Evolutionary conservation across 2,797 vertebrate genomes (phyloP).

Genomic region (Acipenser transmontanus): DNA sequence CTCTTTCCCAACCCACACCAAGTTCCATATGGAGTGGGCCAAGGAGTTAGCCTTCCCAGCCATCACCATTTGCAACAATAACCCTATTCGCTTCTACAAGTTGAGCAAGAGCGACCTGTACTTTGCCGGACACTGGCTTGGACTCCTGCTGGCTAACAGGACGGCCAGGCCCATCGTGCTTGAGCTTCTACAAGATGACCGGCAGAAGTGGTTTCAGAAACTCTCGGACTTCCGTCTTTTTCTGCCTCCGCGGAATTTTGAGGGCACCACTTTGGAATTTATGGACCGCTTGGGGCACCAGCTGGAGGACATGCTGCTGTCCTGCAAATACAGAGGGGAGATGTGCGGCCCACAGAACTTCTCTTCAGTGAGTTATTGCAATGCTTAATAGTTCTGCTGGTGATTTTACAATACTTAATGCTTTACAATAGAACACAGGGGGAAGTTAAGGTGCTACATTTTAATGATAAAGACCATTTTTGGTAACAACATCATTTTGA

Average conservation of each 20-base stretch:
- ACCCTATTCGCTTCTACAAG: slow-evolving; percentile 87
- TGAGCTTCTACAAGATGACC: slow-evolving; percentile 83
- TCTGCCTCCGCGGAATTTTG: slow-evolving; percentile 89
- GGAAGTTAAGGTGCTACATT: no score
- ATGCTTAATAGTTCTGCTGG: slow-evolving; percentile 9
- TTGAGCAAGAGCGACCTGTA: slow-evolving; percentile 95
- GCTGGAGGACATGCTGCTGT: slow-evolving; percentile 94
- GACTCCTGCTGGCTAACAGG: slow-evolving; percentile 83
- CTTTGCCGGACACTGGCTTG: slow-evolving; percentile 92
- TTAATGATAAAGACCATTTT: no score
- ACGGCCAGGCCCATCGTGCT: slow-evolving; percentile 80
- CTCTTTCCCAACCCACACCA: slow-evolving; percentile 87
- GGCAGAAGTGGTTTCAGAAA: slow-evolving; percentile 84
- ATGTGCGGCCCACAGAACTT: slow-evolving; percentile 92
- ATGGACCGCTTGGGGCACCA: slow-evolving; percentile 95
- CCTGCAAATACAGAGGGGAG: slow-evolving; percentile 93
- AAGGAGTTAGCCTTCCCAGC: slow-evolving; percentile 87
- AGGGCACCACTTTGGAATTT: slow-evolving; percentile 91
- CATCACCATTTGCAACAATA: slow-evolving; percentile 98
- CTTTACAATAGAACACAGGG: no score
- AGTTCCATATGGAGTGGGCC: slow-evolving; percentile 88
- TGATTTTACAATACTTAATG: neutral
- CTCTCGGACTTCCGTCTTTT: slow-evolving; percentile 94
- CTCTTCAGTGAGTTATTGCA: slow-evolving; percentile 81
- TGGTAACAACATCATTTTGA: no score